These are phyloP conservation scores for Macrotis lagotis DNA, from an alignment of 2,113 vertebrate genomes.

Conservation along the genomic window DNA sequence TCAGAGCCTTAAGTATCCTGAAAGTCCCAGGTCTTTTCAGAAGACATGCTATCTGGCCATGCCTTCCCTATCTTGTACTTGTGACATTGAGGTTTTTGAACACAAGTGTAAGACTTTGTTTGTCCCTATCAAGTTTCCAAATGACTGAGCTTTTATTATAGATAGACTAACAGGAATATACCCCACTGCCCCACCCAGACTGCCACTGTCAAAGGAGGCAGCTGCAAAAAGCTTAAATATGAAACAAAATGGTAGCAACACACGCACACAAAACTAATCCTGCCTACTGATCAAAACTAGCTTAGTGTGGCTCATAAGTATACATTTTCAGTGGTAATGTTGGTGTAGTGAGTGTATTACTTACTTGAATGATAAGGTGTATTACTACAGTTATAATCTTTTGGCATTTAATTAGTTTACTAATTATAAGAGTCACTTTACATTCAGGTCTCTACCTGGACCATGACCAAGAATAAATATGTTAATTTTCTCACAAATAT, in stretches of 20 bases:
- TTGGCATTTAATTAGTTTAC: constrained; percentile 61
- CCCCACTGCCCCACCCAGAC: neutral
- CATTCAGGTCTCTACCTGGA: constrained; percentile 43
- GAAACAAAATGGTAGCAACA: constrained; percentile 53
- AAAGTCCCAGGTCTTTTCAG: neutral
- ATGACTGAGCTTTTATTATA: neutral
- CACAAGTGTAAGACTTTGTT: neutral
- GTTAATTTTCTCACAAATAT: constrained; percentile 57
- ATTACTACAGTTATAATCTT: constrained; percentile 23
- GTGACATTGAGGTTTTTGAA: neutral
- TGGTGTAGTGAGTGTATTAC: no score
- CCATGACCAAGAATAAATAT: constrained; percentile 58
- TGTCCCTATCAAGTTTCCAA: neutral
- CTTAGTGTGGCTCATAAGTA: constrained; percentile 51
- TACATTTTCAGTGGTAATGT: constrained; percentile 48
- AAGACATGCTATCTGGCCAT: neutral
- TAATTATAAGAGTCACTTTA: constrained; percentile 69
- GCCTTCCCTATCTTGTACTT: neutral
- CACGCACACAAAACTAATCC: neutral
- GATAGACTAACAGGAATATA: constrained; percentile 48
- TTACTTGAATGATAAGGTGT: no score
- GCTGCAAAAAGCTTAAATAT: constrained; percentile 55
- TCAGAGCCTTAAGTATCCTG: neutral
- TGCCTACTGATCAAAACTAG: constrained; percentile 60
- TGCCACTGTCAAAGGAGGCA: constrained; percentile 24